Base-by-base conservation (phyloP, 2,888 invertebrate genomes). In the Caenorhabditis zanzibari region DNA sequence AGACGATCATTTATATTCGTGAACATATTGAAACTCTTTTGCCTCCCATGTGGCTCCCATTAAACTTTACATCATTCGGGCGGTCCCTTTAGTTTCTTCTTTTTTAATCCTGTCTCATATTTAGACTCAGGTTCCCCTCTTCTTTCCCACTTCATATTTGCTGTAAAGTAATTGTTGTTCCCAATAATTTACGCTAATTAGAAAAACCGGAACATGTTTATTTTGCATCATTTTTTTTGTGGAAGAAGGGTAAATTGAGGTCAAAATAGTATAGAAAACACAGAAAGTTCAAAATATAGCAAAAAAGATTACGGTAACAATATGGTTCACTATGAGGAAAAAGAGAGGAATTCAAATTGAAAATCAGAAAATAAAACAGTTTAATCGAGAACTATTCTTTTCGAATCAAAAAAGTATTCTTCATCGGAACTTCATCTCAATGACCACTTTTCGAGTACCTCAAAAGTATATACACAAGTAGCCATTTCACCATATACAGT, bases 131-230 rank as follows among this genome's bases (percentile, higher is more conserved):
- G 52, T 56, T 58, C 28, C 22, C 10, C 44, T 12, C 16, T 22
- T 7, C 24, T n/a, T 19, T 32, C 24, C 28, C 38, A 41, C 26
- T 41, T 69, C 41, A 22, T 24, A 26, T 38, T 28, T 66, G 75
- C 26, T 76, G 75, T 76, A 76, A 76, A 75, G 64, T 47, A 58
- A 32, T 28, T 56, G 73, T 41, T 56, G 74, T 66, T 54, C 58
- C 49, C 56, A 41, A 59, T 76, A 76, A 76, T 76, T 58, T 64
- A 49, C 24, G 61, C 52, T 76, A 76, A 76, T 76, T 76, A 76
- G 64, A 26, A 47, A 74, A 76, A 68, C 59, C 68, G 68, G 68
- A 76, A 69, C 76, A 49, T 38, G 59, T 73, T 41, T 64, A 41
- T 41, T 68, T 44, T 58, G 26, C 47, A 49, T 14, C 24, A 26